phyloP scores from a whole-genome alignment of 2,113 vertebrate genomes.

The Rhinolophus ferrumequinum region DNA sequence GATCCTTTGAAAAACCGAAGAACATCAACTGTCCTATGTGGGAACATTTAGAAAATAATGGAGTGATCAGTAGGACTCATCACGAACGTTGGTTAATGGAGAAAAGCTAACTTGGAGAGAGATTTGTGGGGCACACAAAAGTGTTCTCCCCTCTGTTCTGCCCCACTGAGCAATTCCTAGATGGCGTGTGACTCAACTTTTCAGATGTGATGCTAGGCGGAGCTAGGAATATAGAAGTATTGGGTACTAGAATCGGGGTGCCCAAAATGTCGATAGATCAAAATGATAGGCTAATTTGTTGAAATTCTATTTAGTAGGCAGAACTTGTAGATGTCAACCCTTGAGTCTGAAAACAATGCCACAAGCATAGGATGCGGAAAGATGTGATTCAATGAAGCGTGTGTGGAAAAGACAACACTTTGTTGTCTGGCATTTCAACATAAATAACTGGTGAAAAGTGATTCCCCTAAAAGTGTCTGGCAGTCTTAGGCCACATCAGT shows the following conservation, averaged over 20 bases:
- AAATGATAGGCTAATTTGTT: not conserved
- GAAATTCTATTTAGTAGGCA: not conserved
- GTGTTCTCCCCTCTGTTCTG: not conserved
- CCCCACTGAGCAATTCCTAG: not conserved
- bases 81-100: not conserved
- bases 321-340: not conserved
- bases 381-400: not conserved
- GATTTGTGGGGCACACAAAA: not conserved
- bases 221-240: not conserved
- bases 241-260: not conserved
- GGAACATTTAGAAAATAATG: slow-evolving; percentile 3
- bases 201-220: not conserved
- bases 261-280: not conserved
- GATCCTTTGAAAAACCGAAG: not conserved
- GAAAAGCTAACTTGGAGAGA: not conserved
- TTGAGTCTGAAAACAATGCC: not conserved
- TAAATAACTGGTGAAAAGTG: not conserved
- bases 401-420: not conserved
- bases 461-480: not conserved
- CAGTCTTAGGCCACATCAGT: not conserved
- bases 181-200: not conserved
- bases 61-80: not conserved
- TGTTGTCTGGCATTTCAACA: not conserved
- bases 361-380: not conserved
- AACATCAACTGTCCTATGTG: not conserved